These are phyloP conservation scores for Thyatira batis DNA, from an alignment of 2,888 invertebrate genomes.

Conservation along the genomic window DNA sequence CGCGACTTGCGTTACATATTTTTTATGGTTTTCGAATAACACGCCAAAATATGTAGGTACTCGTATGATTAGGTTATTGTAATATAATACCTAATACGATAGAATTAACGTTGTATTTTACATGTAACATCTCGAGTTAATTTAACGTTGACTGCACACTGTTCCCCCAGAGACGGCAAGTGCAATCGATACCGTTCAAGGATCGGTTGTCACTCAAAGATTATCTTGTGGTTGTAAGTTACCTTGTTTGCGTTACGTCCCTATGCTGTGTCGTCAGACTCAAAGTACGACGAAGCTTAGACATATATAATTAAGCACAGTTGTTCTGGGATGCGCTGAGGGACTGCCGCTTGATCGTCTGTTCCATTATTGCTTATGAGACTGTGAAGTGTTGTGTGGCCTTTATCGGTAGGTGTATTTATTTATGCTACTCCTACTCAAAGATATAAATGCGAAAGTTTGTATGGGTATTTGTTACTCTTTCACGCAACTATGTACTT, in stretches of 20 bases:
- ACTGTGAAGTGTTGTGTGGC: not conserved
- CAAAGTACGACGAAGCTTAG: constrained; percentile 5
- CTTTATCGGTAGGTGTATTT: not conserved
- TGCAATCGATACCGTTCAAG: constrained; percentile 56
- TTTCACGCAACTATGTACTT: too few species aligned
- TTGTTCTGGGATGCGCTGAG: not conserved
- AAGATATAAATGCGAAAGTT: too few species aligned
- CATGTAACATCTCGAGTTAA: constrained; percentile 25
- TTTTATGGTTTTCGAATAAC: too few species aligned
- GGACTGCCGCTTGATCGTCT: constrained; percentile 15
- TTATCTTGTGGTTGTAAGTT: constrained; percentile 53
- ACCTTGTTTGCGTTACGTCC: constrained; percentile 46
- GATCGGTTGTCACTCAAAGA: constrained; percentile 53
- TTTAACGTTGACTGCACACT: constrained; percentile 44
- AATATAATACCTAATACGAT: too few species aligned
- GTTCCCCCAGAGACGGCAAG: constrained; percentile 41
- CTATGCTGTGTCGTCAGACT: constrained; percentile 14
- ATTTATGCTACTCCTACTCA: not conserved
- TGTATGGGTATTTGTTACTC: too few species aligned
- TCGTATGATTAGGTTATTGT: too few species aligned
- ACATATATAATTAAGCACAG: constrained; percentile 26
- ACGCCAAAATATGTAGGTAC: too few species aligned
- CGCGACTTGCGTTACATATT: too few species aligned
- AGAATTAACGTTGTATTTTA: constrained; percentile 7
- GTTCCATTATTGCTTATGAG: not conserved